Base-by-base conservation (phyloP, 2,797 vertebrate species). In the Pseudomugil gertrudae region DNA sequence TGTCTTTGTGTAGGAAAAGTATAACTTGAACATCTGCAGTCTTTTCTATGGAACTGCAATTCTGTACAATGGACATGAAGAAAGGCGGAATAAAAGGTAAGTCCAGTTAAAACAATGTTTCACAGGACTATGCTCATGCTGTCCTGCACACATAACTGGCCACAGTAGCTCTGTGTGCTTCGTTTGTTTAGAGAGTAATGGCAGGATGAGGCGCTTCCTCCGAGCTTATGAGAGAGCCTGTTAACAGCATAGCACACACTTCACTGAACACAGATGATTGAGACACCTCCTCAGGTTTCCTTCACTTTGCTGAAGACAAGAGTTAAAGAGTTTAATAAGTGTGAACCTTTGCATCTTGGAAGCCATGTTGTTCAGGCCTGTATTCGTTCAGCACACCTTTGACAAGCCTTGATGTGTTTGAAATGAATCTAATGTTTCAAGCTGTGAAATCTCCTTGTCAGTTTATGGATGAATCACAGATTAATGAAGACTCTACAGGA, bases 11-110 rank as follows among this genome's bases (percentile, higher is more conserved):
- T 79, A 94, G 93, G 83, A 89, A 27, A 66, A 57, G 0, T 64
- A 81, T 24, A 54, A 11, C n/a, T 62, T 94, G 79, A 90, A 23
- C 27, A 27, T 94, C 66, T 81, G 56, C 32, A 4, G 13, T 19
- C 75, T 94, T 35, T 92, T 64, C 65, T 90, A 90, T 8, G 91
- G 88, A n/a, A 0, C 29, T 11, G 81, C 89, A 19, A 0, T 80
- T 0, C 1, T 94, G 6, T 94, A 91, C 72, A 19, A 1, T 0
- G 43, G 80, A 11, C 89, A 93, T 1, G 2, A 76, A 19, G 84
- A 87, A 7, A 77, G 88, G 62, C 89, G 89, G 51, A 38, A 72
- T 30, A 74, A 21, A 57, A 92, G 90, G 93, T 93, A 87, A 9
- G 84, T 79, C 40, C 52, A 67, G 10, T 53, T 9, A 58, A 70